Percentiles rank a stretch among this genome's conserved stretches.
Evolutionary conservation across 1,140 invertebrate genomes (phyloP).

Genomic region (Formica selysi): DNA sequence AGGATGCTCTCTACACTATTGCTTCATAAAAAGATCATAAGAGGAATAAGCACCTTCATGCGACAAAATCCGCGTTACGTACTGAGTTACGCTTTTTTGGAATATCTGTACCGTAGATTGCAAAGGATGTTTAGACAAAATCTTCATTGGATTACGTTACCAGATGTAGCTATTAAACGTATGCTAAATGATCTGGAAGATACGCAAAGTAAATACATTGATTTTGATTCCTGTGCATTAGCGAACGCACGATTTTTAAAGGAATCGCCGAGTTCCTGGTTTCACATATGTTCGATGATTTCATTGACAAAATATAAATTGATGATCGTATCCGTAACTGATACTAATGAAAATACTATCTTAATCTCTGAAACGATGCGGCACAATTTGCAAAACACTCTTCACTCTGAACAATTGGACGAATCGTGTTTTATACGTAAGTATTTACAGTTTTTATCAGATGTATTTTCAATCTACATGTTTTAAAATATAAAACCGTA

Average conservation of each 20-base stretch:
- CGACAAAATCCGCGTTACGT: conserved; percentile 50
- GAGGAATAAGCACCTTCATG: conserved; percentile 63
- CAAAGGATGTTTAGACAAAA: conserved; percentile 68
- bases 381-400: conserved; percentile 84
- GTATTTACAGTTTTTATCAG: conserved; percentile 49
- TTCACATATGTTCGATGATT: conserved; percentile 76
- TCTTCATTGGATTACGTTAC: conserved; percentile 65
- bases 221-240: conserved; percentile 76
- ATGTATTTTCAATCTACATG: conserved; percentile 30
- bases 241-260: conserved; percentile 61
- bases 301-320: conserved; percentile 81
- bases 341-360: conserved; percentile 80
- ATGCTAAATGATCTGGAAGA: conserved; percentile 62
- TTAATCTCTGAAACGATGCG: conserved; percentile 86
- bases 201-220: conserved; percentile 69
- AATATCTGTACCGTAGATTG: conserved; percentile 73
- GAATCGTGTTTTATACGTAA: conserved; percentile 78
- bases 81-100: conserved; percentile 68
- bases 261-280: conserved; percentile 69
- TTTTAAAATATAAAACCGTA: neutral
- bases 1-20: conserved; percentile 12
- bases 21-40: conserved; percentile 54
- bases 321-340: conserved; percentile 80
- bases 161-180: conserved; percentile 72
- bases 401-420: conserved; percentile 57